Percentiles rank a stretch among this genome's conserved stretches.
Evolutionary conservation across 1,140 invertebrate species (phyloP).

Genomic region (Trichonephila clavipes): DNA sequence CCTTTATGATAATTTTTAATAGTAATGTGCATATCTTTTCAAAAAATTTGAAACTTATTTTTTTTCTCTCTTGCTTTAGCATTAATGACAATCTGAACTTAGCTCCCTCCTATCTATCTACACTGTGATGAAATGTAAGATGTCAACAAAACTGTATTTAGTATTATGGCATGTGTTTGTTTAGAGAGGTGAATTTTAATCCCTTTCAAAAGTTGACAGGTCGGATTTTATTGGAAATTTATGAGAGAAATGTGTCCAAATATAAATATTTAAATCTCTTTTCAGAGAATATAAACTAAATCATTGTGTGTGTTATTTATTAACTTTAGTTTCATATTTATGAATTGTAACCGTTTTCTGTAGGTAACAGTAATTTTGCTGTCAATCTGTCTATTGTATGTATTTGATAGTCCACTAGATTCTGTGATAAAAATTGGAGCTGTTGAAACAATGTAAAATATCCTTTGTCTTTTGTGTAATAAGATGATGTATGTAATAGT

Average conservation of each 20-base stretch:
- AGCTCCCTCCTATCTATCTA: background rate
- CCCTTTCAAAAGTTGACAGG: background rate
- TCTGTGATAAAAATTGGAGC: constrained; percentile 48
- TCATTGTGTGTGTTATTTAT: background rate
- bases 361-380: background rate
- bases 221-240: background rate
- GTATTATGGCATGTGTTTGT: background rate
- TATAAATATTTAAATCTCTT: background rate
- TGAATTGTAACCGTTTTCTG: too few relatives aligned
- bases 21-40: too few relatives aligned
- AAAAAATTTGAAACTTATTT: too few relatives aligned
- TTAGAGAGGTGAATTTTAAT: background rate
- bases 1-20: too few relatives aligned
- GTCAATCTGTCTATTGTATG: background rate
- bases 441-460: background rate
- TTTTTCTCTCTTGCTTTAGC: background rate
- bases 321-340: background rate
- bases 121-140: background rate
- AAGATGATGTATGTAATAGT: background rate
- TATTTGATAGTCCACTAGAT: constrained; percentile 42
- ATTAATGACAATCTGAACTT: constrained; percentile 10
- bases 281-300: background rate
- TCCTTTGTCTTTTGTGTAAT: background rate
- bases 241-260: background rate
- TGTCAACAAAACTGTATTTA: background rate